phyloP scores from a whole-genome alignment of 2,797 vertebrate genomes.

The Philypnodon macrostomus region DNA sequence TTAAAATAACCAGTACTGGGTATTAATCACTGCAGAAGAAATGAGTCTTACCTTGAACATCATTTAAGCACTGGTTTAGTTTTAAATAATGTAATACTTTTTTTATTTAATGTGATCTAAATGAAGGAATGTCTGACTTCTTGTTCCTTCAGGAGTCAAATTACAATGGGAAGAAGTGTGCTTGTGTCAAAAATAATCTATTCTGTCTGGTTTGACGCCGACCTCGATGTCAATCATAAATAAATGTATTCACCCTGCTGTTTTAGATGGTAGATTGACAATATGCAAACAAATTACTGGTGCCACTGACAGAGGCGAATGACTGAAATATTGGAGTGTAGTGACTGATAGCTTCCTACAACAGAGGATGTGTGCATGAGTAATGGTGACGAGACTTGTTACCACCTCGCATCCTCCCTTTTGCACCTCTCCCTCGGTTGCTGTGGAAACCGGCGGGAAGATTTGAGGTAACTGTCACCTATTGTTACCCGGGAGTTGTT shows the following conservation, averaged over 20 bases:
- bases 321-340: slow-evolving; percentile 59
- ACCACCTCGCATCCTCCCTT: slow-evolving; percentile 15
- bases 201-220: slow-evolving; percentile 36
- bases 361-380: slow-evolving; percentile 60
- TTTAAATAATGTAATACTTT: slow-evolving; percentile 32
- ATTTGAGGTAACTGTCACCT: slow-evolving; percentile 69
- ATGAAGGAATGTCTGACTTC: no score
- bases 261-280: slow-evolving; percentile 67
- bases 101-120: no score
- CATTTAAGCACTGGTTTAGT: slow-evolving; percentile 12
- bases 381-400: slow-evolving; percentile 50
- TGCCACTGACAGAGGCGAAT: slow-evolving; percentile 43
- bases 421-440: slow-evolving; percentile 57
- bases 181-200: slow-evolving; percentile 27
- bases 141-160: slow-evolving; percentile 16
- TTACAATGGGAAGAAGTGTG: slow-evolving; percentile 11
- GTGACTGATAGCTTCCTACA: slow-evolving; percentile 72
- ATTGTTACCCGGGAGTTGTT: slow-evolving; percentile 68
- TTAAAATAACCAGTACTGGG: no score
- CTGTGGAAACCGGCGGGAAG: slow-evolving; percentile 55
- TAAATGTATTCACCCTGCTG: slow-evolving; percentile 58
- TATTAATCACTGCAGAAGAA: no score
- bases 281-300: slow-evolving; percentile 66
- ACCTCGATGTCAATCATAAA: slow-evolving; percentile 45
- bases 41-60: no score